Evolutionary conservation across 2,113 vertebrate genomes (phyloP), one percentile per base, ranked within the genome.

Genomic region (Mesocricetus auratus): DNA sequence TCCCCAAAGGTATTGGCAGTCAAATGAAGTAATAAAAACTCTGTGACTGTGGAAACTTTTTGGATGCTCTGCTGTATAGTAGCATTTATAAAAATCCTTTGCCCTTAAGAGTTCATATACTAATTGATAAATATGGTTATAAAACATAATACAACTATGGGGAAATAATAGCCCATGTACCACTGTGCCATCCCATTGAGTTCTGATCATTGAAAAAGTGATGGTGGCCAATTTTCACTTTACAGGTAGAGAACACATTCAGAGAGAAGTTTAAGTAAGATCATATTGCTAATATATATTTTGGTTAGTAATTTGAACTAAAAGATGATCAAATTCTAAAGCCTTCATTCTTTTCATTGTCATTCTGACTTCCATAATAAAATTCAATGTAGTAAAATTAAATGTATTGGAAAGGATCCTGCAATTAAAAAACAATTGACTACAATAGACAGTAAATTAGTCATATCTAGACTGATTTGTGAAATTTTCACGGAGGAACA

Each of bases 371-470:
- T 93, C 42, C 8, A 89, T 68, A 82, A 74, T 68, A 78, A 95
- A 93, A 97, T 85, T n/a, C n/a, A 33, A 77, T 87, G 69, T 13
- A 93, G 87, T 68, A 81, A 85, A 94, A 86, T 90, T 88, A 90
- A 95, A 77, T 90, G 78, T 39, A 66, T 94, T 92, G n/a, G 36
- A 97, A 71, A 39, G n/a, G 29, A 93, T 11, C 11, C 47, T 88
- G 7, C 39, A 96, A 86, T 82, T 94, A 95, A 93, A 81, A 85
- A 60, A 93, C 22, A 77, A 66, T 60, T 82, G 5, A 89, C 56
- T 86, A 87, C 15, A 89, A 81, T 56, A 85, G 62, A 92, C 88
- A 91, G 73, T 90, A 96, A 95, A 73, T 89, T 89, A 85, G 5
- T 93, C 50, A 42, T 77, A 90, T 90, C 15, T 71, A 53, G 21